Evolutionary conservation across 1,140 invertebrate genomes (phyloP), one percentile per base, ranked within the genome.

Genomic region (Pollicipes pollicipes): DNA sequence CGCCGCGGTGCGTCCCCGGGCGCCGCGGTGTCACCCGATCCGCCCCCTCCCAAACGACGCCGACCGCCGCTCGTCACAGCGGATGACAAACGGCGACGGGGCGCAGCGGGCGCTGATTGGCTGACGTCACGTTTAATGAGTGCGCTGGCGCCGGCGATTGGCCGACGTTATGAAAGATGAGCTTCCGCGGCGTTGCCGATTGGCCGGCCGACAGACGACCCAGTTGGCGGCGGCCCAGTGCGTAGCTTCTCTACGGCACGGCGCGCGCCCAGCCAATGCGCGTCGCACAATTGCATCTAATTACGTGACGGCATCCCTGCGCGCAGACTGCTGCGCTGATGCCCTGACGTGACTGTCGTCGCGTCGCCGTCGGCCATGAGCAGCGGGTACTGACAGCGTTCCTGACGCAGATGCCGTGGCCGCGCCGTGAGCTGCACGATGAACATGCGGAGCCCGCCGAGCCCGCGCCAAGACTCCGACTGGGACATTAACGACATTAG

Each of bases 171-270:
- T 70, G 30, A 31, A 13, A 24, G 30, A 37, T 26, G 70, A 17
- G 27, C 72, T 58, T 67, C 27, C 8, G 32, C 27, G 17, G 71
- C 13, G 70, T 71, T 6, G 45, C 73, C 26, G 35, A 66, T 58
- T 66, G 69, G 68, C 32, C 73, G 58, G 24, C 30, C 58, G 73
- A 74, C 58, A 74, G 45, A 10, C 45, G 45, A 58, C 45, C 45
- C 45, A 58, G 45, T 58, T 58, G 45, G 45, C 45, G 45, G 45
- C 45, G 45, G 32, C 16, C 32, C 32, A 35, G 32, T 58, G 45
- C 45, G 45, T 58, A 21, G 45, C 45, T 21, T 10, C 45, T 2
- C 45, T 21, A 21, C 45, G 13, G 45, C 45, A 2, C 6, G 13
- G 45, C 45, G 45, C 45, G 13, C 45, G 45, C 2, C 45, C 45